These are phyloP conservation scores for Colinus virginianus DNA, from an alignment of 2,113 vertebrate species.

Conservation along the genomic window DNA sequence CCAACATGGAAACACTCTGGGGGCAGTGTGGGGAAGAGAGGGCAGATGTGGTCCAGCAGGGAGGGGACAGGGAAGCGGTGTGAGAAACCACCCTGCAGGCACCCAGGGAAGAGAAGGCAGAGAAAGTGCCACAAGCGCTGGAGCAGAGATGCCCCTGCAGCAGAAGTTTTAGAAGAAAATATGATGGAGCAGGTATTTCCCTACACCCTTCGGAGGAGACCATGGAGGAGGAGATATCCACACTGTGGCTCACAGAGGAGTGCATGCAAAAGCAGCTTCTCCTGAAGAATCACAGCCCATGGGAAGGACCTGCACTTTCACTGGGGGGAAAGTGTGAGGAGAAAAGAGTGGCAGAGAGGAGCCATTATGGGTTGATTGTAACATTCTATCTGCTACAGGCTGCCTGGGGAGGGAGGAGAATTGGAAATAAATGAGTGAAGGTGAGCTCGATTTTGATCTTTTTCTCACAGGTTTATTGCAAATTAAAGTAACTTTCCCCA, in stretches of 20 bases:
- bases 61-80: not conserved
- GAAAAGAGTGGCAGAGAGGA: not conserved
- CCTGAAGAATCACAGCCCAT: not conserved
- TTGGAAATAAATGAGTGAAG: not conserved
- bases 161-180: not conserved
- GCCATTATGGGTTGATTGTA: not conserved
- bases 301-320: not conserved
- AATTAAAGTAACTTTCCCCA: not conserved
- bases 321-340: not conserved
- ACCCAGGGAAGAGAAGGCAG: not conserved
- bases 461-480: not conserved
- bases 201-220: not conserved
- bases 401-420: not conserved
- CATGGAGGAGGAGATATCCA: not conserved
- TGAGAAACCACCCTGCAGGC: not conserved
- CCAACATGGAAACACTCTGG: rapidly evolving
- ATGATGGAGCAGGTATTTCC: not conserved
- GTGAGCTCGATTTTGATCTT: not conserved
- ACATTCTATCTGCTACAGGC: not conserved
- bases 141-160: not conserved
- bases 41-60: rapidly evolving
- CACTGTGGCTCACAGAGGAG: not conserved
- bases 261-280: not conserved
- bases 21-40: not conserved
- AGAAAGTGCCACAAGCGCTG: not conserved